Base-by-base conservation (phyloP, 2,113 vertebrate genomes). In the Pleuronectes platessa region DNA sequence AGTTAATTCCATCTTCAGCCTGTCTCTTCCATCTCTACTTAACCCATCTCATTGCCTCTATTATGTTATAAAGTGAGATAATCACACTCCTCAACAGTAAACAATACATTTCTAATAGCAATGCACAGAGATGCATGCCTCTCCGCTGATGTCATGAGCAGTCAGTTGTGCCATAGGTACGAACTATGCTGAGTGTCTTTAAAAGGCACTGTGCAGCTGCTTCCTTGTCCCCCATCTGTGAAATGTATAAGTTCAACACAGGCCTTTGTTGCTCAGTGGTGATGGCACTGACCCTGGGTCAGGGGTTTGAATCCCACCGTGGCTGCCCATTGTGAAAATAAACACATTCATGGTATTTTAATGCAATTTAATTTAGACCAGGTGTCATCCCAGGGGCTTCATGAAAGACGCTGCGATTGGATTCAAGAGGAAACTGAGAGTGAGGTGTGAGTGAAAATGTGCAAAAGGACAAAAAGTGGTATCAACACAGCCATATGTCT, bases 191-290 rank as follows among this genome's bases (percentile, higher is more conserved):
- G 42, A 51, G 71, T 56, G 45, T 79, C 76, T 68, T 81, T 83
- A 74, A 85, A 81, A 81, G 51, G 58, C 69, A 5, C 27, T 0
- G 61, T 61, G 78, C 88, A 90, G 86, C 90, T 90, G 88, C 84
- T 55, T 77, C n/a, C 15, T 35, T 66, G 11, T 66, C 56, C 73
- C 83, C 86, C 84, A 86, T 89, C 85, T 87, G 86, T 79, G 86
- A 90, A 79, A 71, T 76, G 71, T 86, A 79, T 82, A 82, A 20
- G 58, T 70, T 79, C 74, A 81, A 49, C 74, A 3, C 49, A 0
- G 70, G 70, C 70, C 77, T 91, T 90, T 90, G 90, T 90, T 78
- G 56, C 77, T 79, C 37, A 4, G n/a, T 2, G 65, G 17, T 23
- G 37, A 76, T 80, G 79, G 59, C 65, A 61, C 64, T 82, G 87